A percentile compares a stretch with the other conserved stretches of the same genome.
These are phyloP conservation scores for Ellobium chinense DNA, from an alignment of 2,888 invertebrate species.

Conservation along the genomic window DNA sequence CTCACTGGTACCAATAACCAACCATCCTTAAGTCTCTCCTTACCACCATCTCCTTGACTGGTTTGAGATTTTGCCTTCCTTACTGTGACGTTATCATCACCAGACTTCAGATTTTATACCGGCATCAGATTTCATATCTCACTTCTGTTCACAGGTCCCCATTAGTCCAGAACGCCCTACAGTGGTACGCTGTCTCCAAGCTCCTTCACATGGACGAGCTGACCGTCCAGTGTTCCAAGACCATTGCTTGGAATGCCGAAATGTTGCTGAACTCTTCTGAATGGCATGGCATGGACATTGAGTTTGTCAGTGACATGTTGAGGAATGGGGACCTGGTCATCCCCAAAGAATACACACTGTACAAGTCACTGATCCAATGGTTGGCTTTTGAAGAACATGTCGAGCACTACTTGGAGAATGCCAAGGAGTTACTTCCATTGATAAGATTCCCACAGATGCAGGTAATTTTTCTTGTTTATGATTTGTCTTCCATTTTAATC, in stretches of 20 bases:
- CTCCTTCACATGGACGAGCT: conserved; percentile 74
- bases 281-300: conserved; percentile 77
- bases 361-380: conserved; percentile 71
- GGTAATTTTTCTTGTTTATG: conserved; percentile 52
- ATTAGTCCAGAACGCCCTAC: conserved; percentile 74
- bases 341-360: conserved; percentile 71
- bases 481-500: neutral
- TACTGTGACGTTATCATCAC: too few relatives aligned
- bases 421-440: conserved; percentile 70
- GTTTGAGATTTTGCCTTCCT: too few relatives aligned
- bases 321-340: conserved; percentile 75
- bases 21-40: too few relatives aligned
- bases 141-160: conserved; percentile 62
- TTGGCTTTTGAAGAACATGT: conserved; percentile 63
- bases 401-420: conserved; percentile 56
- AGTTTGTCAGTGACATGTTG: conserved; percentile 76
- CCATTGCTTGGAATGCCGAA: conserved; percentile 78
- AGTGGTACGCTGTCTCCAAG: conserved; percentile 79
- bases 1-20: too few relatives aligned
- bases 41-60: too few relatives aligned
- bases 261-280: conserved; percentile 71
- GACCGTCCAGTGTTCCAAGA: conserved; percentile 74
- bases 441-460: conserved; percentile 78
- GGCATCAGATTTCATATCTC: too few relatives aligned
- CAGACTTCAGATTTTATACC: too few relatives aligned